These are phyloP conservation scores for Oryzias celebensis DNA, from an alignment of 2,113 vertebrate species.

Conservation along the genomic window DNA sequence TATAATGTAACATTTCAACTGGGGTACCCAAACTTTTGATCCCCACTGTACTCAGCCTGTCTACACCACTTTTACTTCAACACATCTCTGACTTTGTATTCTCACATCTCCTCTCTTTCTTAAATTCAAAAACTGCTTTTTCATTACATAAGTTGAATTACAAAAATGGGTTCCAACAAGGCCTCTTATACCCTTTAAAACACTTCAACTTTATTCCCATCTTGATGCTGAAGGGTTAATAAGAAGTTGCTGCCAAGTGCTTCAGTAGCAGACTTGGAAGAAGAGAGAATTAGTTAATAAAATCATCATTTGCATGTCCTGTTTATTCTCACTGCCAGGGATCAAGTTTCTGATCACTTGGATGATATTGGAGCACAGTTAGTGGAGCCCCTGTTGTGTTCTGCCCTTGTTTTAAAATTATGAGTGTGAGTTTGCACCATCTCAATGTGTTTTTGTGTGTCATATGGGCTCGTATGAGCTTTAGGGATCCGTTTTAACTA, in stretches of 20 bases:
- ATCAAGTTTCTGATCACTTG: constrained; percentile 29
- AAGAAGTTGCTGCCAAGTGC: constrained; percentile 28
- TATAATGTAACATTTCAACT: too few relatives aligned
- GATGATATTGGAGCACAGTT: constrained; percentile 10
- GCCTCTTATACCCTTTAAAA: constrained; percentile 9
- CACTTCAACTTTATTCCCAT: constrained; percentile 11
- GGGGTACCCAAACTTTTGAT: too few relatives aligned
- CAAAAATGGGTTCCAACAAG: constrained; percentile 4
- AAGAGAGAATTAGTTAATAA: constrained; percentile 14
- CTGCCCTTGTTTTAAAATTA: constrained; percentile 33
- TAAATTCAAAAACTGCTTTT: too few relatives aligned
- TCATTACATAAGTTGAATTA: background rate
- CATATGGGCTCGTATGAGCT: constrained; percentile 35
- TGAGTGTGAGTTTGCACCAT: constrained; percentile 8
- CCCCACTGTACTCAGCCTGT: too few relatives aligned
- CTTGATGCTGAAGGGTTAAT: constrained; percentile 10
- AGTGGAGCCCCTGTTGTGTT: constrained; percentile 31
- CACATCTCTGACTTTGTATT: too few relatives aligned
- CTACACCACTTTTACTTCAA: too few relatives aligned
- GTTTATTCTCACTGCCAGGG: constrained; percentile 36
- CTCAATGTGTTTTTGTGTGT: constrained; percentile 7
- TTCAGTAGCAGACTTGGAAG: constrained; percentile 32
- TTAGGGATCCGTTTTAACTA: constrained; percentile 39
- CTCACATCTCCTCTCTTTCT: too few relatives aligned
- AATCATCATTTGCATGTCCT: constrained; percentile 32